Evolutionary conservation across 2,113 vertebrate species (phyloP).

Genomic region (Erythrocebus patas): DNA sequence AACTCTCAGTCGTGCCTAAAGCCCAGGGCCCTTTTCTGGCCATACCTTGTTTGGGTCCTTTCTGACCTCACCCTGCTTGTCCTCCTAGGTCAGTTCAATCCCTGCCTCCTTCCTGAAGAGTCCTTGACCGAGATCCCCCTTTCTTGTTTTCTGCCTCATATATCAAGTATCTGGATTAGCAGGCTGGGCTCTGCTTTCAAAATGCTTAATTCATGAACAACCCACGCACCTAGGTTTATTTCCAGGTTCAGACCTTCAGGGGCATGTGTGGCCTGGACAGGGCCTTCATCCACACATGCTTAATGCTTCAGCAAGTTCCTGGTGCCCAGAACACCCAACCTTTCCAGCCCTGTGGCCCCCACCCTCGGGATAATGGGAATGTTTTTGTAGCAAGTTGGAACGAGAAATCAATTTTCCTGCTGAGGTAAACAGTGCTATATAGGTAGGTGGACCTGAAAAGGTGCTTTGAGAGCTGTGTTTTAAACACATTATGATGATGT

Average conservation of each 20-base stretch:
- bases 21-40: neutral
- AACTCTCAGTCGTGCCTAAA: fast-evolving
- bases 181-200: neutral
- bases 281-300: neutral
- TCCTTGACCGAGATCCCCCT: neutral
- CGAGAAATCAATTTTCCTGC: neutral
- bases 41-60: neutral
- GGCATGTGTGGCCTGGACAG: no score
- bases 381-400: neutral
- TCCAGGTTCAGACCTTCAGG: neutral
- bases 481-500: fast-evolving
- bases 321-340: fast-evolving
- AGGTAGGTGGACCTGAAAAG: neutral
- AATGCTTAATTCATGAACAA: neutral
- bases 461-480: neutral
- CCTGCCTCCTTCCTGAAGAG: neutral
- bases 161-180: neutral
- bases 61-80: neutral
- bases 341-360: neutral
- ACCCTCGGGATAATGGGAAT: neutral
- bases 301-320: neutral
- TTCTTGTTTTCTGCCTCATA: neutral
- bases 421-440: neutral
- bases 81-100: neutral
- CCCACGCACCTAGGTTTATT: fast-evolving